These are phyloP conservation scores for Ferdinandea cuprea DNA, from an alignment of 2,888 invertebrate genomes.

Conservation along the genomic window DNA sequence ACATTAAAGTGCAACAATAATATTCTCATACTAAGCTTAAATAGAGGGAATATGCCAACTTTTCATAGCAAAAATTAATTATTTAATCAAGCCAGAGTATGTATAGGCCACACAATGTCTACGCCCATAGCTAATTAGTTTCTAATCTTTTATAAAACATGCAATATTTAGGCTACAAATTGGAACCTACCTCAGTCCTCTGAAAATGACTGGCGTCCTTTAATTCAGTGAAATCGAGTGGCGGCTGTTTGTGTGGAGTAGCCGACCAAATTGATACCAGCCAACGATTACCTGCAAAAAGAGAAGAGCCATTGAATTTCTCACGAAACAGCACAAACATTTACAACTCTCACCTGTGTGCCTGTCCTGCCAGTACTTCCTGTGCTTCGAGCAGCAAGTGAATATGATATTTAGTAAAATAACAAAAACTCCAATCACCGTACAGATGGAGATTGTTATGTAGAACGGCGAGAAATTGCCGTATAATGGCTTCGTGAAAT, in stretches of 20 bases:
- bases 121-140: background rate
- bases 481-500: constrained; percentile 85
- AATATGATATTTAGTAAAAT: constrained; percentile 90
- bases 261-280: constrained; percentile 92
- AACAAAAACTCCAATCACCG: constrained; percentile 88
- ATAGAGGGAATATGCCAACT: background rate
- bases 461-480: constrained; percentile 94
- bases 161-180: background rate
- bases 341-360: constrained; percentile 85
- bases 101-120: too few relatives aligned
- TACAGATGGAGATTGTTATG: constrained; percentile 90
- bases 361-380: constrained; percentile 91
- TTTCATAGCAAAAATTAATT: background rate
- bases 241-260: constrained; percentile 92
- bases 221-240: constrained; percentile 90
- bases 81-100: background rate
- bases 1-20: too few relatives aligned
- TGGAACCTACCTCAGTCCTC: constrained; percentile 79
- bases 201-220: constrained; percentile 84
- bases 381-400: constrained; percentile 92
- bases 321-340: constrained; percentile 23
- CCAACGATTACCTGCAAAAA: constrained; percentile 90
- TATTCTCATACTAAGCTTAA: background rate
- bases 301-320: constrained; percentile 9
- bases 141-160: background rate